Evolutionary conservation across 2,888 invertebrate genomes (phyloP).

Genomic region (Mayetiola destructor): DNA sequence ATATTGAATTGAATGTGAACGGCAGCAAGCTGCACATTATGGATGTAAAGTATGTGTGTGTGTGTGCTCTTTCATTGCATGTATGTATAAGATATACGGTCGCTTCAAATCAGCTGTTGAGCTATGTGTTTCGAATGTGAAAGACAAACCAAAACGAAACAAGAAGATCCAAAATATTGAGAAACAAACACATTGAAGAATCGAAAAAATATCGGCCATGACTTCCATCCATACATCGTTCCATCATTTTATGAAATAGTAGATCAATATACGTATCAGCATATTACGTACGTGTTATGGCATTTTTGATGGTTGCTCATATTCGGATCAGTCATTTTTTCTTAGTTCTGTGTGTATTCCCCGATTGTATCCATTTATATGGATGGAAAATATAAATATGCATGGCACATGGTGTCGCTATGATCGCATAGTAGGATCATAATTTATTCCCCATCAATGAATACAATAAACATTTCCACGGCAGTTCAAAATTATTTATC

Average conservation of each 20-base stretch:
- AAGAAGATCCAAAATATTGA: neutral
- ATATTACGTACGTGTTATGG: neutral
- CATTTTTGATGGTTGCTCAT: neutral
- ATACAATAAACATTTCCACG: too few relatives aligned
- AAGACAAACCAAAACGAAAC: neutral
- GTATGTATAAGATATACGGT: neutral
- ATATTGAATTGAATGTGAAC: too few relatives aligned
- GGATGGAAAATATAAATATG: too few relatives aligned
- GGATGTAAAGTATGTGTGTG: too few relatives aligned
- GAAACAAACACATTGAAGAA: neutral
- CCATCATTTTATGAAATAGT: neutral
- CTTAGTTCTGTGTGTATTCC: too few relatives aligned
- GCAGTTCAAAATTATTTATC: too few relatives aligned
- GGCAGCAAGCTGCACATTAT: too few relatives aligned
- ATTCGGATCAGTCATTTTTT: too few relatives aligned
- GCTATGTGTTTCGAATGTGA: neutral
- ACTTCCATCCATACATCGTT: conserved; percentile 5
- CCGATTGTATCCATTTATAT: too few relatives aligned
- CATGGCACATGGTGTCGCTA: conserved; percentile 3
- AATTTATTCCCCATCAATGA: too few relatives aligned
- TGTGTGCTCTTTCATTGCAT: too few relatives aligned
- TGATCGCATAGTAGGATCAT: neutral
- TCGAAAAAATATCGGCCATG: conserved; percentile 6
- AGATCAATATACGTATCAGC: neutral
- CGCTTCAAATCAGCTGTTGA: conserved; percentile 4